phyloP scores from a whole-genome alignment of 1,140 invertebrate species.

The Nephila pilipes region DNA sequence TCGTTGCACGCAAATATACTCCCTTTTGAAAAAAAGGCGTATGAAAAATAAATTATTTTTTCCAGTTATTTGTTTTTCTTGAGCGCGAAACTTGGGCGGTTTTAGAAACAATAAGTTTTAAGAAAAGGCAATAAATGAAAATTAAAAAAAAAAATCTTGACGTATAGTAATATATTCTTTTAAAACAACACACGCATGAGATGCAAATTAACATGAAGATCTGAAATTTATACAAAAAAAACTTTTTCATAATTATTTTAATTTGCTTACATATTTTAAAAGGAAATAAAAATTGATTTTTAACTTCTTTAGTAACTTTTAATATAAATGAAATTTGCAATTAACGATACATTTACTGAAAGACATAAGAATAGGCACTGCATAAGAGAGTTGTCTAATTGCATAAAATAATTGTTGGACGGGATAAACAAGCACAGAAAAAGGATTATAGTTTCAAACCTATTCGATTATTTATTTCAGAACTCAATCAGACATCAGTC shows the following conservation, averaged over 20 bases:
- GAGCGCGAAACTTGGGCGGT: background rate
- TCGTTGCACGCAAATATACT: conserved; percentile 27
- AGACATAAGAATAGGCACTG: no score
- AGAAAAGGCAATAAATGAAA: conserved; percentile 1
- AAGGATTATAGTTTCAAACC: no score
- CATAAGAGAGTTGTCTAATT: no score
- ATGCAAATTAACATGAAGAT: background rate
- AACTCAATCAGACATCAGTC: no score
- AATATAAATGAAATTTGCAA: no score
- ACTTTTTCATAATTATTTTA: background rate
- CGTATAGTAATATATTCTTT: no score
- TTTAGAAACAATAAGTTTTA: background rate
- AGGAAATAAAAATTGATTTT: background rate
- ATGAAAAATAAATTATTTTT: conserved; percentile 12
- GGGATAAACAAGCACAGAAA: no score
- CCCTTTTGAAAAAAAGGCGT: background rate
- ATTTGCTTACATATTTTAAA: background rate
- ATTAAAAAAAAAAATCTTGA: background rate
- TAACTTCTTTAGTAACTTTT: no score
- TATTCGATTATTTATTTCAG: no score
- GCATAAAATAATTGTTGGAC: no score
- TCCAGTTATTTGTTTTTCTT: conserved; percentile 1
- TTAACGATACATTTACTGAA: no score
- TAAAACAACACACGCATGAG: background rate
- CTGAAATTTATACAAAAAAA: background rate